Percentiles rank a stretch among this genome's conserved stretches.
Conservation (phyloP, 1,140 invertebrate genomes). For the Coptotermes formosanus region DNA sequence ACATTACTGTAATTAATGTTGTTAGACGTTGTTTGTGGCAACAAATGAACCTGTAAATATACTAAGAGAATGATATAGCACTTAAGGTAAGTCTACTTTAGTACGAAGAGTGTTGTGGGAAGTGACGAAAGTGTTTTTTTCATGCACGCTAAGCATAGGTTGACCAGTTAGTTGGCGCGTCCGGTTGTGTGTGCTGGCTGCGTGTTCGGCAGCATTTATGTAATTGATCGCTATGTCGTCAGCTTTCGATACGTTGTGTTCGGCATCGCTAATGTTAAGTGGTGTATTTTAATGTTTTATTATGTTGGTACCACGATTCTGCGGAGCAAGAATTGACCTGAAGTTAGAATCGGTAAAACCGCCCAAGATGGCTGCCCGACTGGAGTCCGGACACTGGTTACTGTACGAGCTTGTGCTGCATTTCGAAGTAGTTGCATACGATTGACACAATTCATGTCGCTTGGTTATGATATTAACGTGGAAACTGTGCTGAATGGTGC, state of each 20-base stretch:
- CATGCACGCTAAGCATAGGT: slow-evolving; percentile 18
- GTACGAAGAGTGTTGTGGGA: neutral
- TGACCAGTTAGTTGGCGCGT: slow-evolving; percentile 1
- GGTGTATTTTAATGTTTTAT: neutral
- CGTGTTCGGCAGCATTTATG: slow-evolving; percentile 15
- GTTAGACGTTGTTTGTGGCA: slow-evolving; percentile 6
- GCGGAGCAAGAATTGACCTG: slow-evolving; percentile 32
- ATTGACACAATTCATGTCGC: slow-evolving; percentile 21
- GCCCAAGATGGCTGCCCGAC: slow-evolving; percentile 49
- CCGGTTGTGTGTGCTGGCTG: slow-evolving; percentile 9
- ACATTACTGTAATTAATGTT: slow-evolving; percentile 23
- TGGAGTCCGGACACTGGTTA: slow-evolving; percentile 37
- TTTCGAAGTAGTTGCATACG: slow-evolving; percentile 21
- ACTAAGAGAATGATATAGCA: neutral
- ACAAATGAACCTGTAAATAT: neutral
- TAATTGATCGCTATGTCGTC: slow-evolving; percentile 12
- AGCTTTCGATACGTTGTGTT: neutral
- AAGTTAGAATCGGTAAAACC: slow-evolving; percentile 31
- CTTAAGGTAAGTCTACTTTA: slow-evolving; percentile 14
- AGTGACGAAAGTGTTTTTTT: slow-evolving; percentile 24
- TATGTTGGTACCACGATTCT: neutral
- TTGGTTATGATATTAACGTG: slow-evolving; percentile 29
- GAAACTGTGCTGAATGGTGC: neutral
- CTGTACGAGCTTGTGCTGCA: slow-evolving; percentile 36
- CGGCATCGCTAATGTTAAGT: neutral